Conservation (phyloP, 2,797 vertebrate species). For the Labeo calbasu region DNA sequence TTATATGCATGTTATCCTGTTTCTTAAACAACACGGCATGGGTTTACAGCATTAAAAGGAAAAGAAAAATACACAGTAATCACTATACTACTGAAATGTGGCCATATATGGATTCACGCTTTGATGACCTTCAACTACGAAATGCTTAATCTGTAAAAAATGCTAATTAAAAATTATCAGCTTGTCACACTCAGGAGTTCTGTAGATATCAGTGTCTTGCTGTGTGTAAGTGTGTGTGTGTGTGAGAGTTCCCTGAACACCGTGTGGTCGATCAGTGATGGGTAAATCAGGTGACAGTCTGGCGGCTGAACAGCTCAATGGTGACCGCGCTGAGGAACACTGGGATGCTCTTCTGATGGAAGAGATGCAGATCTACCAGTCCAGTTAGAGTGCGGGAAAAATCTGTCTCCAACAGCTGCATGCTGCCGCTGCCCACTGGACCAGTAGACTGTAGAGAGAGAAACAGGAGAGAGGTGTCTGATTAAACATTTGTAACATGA, state of each 20-base stretch:
- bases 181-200: background rate
- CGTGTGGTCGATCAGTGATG: background rate
- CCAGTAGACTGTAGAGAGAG: constrained; percentile 60
- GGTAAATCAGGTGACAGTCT: constrained; percentile 66
- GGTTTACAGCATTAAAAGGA: background rate
- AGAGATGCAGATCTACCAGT: constrained; percentile 89
- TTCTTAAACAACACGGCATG: background rate
- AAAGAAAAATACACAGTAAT: constrained; percentile 1
- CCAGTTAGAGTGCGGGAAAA: constrained; percentile 86
- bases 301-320: constrained; percentile 92
- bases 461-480: background rate
- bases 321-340: constrained; percentile 83
- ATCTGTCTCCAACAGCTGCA: constrained; percentile 87
- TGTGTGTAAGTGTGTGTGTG: background rate
- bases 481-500: background rate
- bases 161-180: background rate
- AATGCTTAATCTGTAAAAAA: background rate
- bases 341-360: constrained; percentile 94
- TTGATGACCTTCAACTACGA: background rate
- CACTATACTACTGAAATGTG: background rate
- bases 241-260: constrained; percentile 7
- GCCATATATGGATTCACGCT: background rate
- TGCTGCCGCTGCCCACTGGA: constrained; percentile 68
- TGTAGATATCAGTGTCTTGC: background rate
- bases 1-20: no score